phyloP scores from a whole-genome alignment of 2,797 vertebrate genomes.

The Peromyscus eremicus region DNA sequence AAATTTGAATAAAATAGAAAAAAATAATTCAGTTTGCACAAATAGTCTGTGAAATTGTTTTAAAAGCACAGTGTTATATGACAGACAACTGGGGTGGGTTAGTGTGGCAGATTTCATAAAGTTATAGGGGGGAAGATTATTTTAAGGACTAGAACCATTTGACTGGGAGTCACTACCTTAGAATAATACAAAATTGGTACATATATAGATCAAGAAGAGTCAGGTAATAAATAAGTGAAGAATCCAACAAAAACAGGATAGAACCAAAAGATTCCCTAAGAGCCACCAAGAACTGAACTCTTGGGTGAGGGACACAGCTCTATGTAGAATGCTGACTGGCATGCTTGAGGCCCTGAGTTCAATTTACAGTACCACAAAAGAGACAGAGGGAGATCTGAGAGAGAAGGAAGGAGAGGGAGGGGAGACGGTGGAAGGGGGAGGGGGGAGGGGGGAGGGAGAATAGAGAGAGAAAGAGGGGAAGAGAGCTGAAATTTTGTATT shows the following conservation, averaged over 20 bases:
- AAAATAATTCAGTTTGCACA: neutral
- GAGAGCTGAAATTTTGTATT: too few relatives aligned
- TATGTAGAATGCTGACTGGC: neutral
- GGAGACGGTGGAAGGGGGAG: fast-evolving
- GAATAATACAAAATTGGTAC: neutral
- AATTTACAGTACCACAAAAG: too few relatives aligned
- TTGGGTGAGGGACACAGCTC: neutral
- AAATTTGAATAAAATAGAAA: neutral
- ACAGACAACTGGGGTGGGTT: neutral
- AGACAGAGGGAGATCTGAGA: neutral
- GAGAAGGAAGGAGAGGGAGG: neutral
- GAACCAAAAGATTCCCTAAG: neutral
- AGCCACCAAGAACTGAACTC: neutral
- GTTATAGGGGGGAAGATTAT: too few relatives aligned
- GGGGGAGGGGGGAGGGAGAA: too few relatives aligned
- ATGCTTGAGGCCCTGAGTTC: too few relatives aligned
- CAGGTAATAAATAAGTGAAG: neutral
- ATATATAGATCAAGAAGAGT: neutral
- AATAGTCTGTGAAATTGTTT: neutral
- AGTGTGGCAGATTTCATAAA: too few relatives aligned
- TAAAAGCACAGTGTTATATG: neutral
- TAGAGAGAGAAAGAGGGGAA: too few relatives aligned
- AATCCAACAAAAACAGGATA: neutral
- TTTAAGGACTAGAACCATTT: neutral
- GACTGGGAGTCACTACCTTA: neutral